Evolutionary conservation across 64 coral and sea anemone genomes (phyloP).

Genomic region (Montipora sp.): DNA sequence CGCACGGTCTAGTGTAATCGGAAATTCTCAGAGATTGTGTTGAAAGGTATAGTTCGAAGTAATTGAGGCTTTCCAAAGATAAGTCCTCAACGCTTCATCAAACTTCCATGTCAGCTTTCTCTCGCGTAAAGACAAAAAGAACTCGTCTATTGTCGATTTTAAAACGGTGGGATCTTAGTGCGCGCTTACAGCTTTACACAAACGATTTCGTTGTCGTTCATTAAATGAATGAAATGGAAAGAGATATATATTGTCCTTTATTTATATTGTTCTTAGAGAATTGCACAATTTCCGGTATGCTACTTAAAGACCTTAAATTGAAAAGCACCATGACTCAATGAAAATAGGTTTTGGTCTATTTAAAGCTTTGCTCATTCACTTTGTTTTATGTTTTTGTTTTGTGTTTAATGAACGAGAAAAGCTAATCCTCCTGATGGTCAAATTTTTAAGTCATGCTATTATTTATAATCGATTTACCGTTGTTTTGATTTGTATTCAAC

Average conservation of each 20-base stretch:
- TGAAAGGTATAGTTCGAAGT: background rate
- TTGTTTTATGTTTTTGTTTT: background rate
- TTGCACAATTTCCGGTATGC: conserved; percentile 25
- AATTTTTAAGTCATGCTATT: background rate
- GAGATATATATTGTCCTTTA: background rate
- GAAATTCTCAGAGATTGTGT: background rate
- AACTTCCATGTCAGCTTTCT: background rate
- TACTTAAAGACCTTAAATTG: background rate
- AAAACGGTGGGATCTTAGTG: background rate
- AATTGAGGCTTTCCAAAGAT: background rate
- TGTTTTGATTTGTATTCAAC: background rate
- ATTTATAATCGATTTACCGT: background rate
- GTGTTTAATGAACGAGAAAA: background rate
- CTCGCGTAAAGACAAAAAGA: background rate
- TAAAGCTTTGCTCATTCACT: background rate
- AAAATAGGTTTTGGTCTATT: background rate
- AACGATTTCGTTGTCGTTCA: background rate
- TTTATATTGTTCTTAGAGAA: conserved; percentile 22
- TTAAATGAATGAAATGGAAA: background rate
- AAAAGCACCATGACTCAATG: background rate
- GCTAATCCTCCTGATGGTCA: background rate
- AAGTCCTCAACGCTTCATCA: background rate
- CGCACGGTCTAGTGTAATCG: background rate
- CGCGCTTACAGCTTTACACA: background rate
- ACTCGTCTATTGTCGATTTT: background rate